These are phyloP conservation scores for Abrostola triplasia DNA, from an alignment of 2,888 invertebrate genomes.

Conservation along the genomic window DNA sequence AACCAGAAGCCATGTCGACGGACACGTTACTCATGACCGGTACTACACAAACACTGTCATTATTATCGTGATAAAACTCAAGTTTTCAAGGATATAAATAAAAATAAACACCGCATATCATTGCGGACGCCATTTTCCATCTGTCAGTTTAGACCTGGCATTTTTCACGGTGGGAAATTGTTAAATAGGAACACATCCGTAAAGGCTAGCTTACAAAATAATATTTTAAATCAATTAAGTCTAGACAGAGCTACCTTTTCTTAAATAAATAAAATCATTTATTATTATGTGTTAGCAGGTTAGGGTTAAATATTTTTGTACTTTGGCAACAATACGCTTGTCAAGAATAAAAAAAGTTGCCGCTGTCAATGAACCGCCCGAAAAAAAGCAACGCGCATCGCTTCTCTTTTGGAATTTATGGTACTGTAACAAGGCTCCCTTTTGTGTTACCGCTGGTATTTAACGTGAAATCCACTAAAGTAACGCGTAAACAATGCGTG, in stretches of 20 bases:
- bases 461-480: slow-evolving; percentile 76
- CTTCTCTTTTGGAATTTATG: slow-evolving; percentile 89
- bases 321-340: slow-evolving; percentile 69
- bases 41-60: slow-evolving; percentile 39
- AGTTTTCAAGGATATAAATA: slow-evolving; percentile 50
- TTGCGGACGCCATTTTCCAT: slow-evolving; percentile 56
- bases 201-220: neutral
- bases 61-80: slow-evolving; percentile 34
- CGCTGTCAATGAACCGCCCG: slow-evolving; percentile 82
- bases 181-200: neutral
- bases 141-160: slow-evolving; percentile 40
- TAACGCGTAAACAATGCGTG: slow-evolving; percentile 82
- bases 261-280: neutral
- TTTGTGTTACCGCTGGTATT: slow-evolving; percentile 80
- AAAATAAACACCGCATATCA: slow-evolving; percentile 57
- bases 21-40: slow-evolving; percentile 22
- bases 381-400: slow-evolving; percentile 86
- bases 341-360: slow-evolving; percentile 77
- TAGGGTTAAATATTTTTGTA: slow-evolving; percentile 32
- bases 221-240: neutral
- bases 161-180: slow-evolving; percentile 11
- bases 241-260: neutral
- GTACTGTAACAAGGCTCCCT: slow-evolving; percentile 87
- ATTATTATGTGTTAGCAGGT: neutral
- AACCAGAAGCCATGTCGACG: slow-evolving; percentile 49